Base-by-base conservation (phyloP, 2,888 invertebrate species). In the Pollenia labialis region DNA sequence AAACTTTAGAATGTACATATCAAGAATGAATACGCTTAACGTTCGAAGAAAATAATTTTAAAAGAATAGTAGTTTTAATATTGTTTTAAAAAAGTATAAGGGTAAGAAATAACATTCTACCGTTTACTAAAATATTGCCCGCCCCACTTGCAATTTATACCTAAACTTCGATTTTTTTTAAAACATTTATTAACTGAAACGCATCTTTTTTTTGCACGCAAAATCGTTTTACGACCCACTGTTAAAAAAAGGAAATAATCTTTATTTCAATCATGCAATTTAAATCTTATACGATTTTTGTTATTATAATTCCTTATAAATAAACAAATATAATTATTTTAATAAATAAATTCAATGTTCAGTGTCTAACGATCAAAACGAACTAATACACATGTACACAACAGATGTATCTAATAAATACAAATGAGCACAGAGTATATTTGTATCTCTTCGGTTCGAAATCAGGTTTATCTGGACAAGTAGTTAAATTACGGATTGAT, bases 381-480 rank as follows among this genome's bases (percentile, higher is more conserved):
- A 64, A 76, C 54, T 44, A 50, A 76, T 64, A 44, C 80, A 54
- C 6, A 12, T 23, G 32, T 10, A 32, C 14, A 48, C 44, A 75
- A 48, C 44, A 75, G 18, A 75, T 14, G 23, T 23, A 68, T 14
- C 23, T 48, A 52, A 32, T 44, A 44, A 58, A 74, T 58, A 18
- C 58, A 50, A 12, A 16, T 14, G 48, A 62, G 11, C 4, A 32
- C 32, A 32, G 18, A 64, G 4, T 40, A 16, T 42, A 64, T 44
- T 75, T 68, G 50, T 82, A 42, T 62, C 46, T 62, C 69, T 76
- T 42, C 50, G 42, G n/a, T n/a, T 66, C n/a, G 54, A 77, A 87
- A 81, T 87, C 87, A 68, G 77, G 87, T 87, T 87, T 84, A 83
- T 76, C 71, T 82, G 64, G 48, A 75, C 75, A 76, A 64, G 82